phyloP scores from a whole-genome alignment of 2,113 vertebrate genomes.

The Prunella himalayana region DNA sequence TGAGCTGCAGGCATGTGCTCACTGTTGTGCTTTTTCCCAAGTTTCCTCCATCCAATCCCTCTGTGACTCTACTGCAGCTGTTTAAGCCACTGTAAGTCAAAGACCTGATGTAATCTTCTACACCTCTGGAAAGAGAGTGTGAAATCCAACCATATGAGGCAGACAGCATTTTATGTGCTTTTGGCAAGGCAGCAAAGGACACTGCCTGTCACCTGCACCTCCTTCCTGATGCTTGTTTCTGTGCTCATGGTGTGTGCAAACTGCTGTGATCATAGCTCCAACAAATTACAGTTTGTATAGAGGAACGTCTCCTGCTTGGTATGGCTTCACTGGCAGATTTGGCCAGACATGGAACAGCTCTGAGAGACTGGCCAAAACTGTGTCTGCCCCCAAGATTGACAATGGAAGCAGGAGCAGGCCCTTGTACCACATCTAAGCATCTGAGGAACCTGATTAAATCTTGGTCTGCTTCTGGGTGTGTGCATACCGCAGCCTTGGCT shows the following conservation, averaged over 20 bases:
- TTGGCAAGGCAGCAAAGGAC: not conserved
- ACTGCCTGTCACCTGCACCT: not conserved
- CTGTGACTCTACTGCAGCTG: not conserved
- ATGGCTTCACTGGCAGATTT: rapidly evolving
- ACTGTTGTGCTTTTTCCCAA: not conserved
- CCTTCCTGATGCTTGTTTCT: not conserved
- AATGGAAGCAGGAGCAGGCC: not conserved
- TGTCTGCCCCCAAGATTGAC: not conserved
- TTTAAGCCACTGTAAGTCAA: not conserved
- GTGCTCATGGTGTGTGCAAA: rapidly evolving
- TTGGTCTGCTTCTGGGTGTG: not conserved
- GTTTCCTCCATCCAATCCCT: not conserved
- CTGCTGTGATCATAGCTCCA: not conserved
- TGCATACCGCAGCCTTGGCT: not conserved
- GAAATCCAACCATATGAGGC: not conserved
- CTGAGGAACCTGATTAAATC: not conserved
- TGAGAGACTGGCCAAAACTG: not conserved
- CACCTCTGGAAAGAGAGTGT: not conserved
- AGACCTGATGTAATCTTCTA: not conserved
- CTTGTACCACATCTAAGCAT: not conserved
- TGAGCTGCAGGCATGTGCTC: not conserved
- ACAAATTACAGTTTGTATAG: not conserved
- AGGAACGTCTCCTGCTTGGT: not conserved
- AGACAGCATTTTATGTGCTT: not conserved
- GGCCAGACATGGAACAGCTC: rapidly evolving